A percentile compares a stretch with the other conserved stretches of the same genome.
phyloP scores from a whole-genome alignment of 1,140 invertebrate species.

The Zaprionus gabonicus region DNA sequence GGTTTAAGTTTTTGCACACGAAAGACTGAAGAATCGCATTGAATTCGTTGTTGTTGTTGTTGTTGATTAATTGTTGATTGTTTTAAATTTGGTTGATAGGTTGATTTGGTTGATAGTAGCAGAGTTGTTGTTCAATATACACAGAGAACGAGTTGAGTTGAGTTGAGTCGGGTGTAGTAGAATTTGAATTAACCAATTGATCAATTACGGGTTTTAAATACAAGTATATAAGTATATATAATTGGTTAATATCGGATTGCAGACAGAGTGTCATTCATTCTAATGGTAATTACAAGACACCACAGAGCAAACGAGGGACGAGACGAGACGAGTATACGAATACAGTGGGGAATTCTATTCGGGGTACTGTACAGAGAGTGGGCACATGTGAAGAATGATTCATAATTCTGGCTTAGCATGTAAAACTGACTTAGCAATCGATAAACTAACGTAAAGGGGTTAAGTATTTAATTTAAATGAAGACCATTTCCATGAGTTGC shows the following conservation, averaged over 20 bases:
- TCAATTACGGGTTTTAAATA: conserved; percentile 36
- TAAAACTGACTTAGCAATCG: conserved; percentile 43
- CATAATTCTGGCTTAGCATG: conserved; percentile 35
- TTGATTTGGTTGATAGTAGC: conserved; percentile 29
- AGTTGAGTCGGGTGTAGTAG: conserved; percentile 23
- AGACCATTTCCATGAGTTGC: not conserved
- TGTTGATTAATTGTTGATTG: conserved; percentile 19
- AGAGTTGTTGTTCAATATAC: conserved; percentile 62
- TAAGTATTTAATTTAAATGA: conserved; percentile 29
- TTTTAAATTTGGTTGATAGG: conserved; percentile 25
- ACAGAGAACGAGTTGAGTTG: conserved; percentile 54
- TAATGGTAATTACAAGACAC: conserved; percentile 73
- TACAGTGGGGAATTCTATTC: conserved; percentile 29
- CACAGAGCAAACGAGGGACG: conserved; percentile 31
- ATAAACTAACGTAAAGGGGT: conserved; percentile 39
- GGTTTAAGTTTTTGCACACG: conserved; percentile 83
- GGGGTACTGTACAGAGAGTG: conserved; percentile 23
- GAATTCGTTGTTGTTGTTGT: conserved; percentile 41
- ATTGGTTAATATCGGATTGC: conserved; percentile 69
- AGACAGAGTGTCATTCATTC: conserved; percentile 44
- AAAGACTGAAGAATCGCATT: conserved; percentile 62
- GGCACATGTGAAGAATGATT: conserved; percentile 46
- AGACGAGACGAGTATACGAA: conserved; percentile 27
- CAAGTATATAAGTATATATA: conserved; percentile 70
- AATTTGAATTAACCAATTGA: conserved; percentile 25